Conservation (phyloP, 1,140 invertebrate genomes). For the Temnothorax longispinosus region DNA sequence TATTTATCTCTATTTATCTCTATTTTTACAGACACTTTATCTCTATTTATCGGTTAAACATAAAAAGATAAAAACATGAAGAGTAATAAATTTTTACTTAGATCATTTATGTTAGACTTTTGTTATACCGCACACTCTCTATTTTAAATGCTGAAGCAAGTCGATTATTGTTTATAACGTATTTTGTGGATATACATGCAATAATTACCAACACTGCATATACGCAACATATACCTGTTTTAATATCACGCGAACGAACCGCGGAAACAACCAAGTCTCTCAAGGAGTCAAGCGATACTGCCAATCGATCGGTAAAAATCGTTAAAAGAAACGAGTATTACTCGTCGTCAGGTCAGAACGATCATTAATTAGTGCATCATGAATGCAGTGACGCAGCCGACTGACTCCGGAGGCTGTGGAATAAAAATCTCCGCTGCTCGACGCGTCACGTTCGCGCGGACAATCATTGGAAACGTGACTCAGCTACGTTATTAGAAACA, state of each 20-base stretch:
- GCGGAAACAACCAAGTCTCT: neutral
- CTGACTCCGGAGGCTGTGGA: neutral
- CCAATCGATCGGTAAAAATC: neutral
- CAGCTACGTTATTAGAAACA: constrained; percentile 1
- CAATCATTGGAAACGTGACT: constrained; percentile 17
- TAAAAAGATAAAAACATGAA: constrained; percentile 7
- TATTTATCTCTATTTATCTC: too few species aligned
- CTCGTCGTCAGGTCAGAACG: neutral
- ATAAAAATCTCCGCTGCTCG: neutral
- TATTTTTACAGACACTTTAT: too few species aligned
- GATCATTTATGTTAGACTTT: neutral
- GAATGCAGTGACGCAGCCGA: neutral
- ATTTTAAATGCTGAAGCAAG: neutral
- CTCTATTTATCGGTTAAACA: neutral
- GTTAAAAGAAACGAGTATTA: neutral
- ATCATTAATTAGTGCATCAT: neutral
- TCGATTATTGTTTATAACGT: neutral
- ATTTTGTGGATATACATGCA: neutral
- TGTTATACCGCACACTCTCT: neutral
- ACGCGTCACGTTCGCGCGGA: neutral
- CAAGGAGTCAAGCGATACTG: neutral
- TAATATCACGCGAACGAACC: neutral
- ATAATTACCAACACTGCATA: neutral
- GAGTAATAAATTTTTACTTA: neutral
- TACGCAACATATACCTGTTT: neutral